Evolutionary conservation across 2,888 invertebrate species (phyloP), one percentile per base, ranked within the genome.

Genomic region (Abrostola tripartita): DNA sequence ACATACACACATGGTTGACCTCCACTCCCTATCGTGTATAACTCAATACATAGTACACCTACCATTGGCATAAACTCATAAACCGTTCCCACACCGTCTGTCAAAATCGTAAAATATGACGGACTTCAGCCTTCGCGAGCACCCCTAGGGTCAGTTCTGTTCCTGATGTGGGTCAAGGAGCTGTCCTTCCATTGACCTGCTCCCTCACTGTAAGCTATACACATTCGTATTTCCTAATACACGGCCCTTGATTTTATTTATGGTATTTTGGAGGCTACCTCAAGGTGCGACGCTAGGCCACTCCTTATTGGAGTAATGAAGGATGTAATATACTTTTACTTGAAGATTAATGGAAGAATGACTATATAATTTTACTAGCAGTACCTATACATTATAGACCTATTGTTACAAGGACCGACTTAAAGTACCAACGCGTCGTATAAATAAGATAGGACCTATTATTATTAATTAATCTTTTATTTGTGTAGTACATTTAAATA

Each of bases 111-210:
- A 44, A 44, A 8, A 44, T 24, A 47, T 47, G 9, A 14, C 24
- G 14, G 2, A 14, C 14, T 62, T 37, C 12, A 37, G 36, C 54
- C 60, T 70, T 55, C 54, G 50, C 44, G 49, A 40, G 53, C 44
- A 5, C 6, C 52, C 51, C 38, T 42, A 35, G 56, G 56, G 56
- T 57, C 71, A 57, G 5, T 54, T 24, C 11, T 53, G 36, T 42
- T 8, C 2, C 12, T 12, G 11, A 75, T 71, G 44, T 71, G 42
- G 72, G 72, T 72, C 76, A 72, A 72, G 71, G 76, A 59, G 42
- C 52, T 41, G 38, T 14, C 57, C 71, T 71, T 53, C 12, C 54
- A 56, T 12, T 64, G 71, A 64, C 75, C 75, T 56, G 40, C 57
- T 40, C 6, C 12, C 14, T 7, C 24, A 41, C 59, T 24, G 54